phyloP scores from a whole-genome alignment of 1,140 invertebrate species.

The Theocolax elegans region DNA sequence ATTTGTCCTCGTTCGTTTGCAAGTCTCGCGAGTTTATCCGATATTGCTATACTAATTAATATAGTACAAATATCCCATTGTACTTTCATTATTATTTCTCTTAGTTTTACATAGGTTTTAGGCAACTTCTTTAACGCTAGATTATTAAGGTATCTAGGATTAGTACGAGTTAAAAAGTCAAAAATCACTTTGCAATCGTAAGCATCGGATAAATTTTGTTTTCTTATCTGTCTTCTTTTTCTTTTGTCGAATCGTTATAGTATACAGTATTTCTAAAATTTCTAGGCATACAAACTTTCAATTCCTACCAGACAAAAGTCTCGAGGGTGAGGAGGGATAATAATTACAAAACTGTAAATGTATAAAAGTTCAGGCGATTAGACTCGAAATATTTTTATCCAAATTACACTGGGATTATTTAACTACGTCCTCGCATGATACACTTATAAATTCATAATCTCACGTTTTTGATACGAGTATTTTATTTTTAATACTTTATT shows the following conservation, averaged over 20 bases:
- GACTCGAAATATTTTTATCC: slow-evolving; percentile 26
- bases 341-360: slow-evolving; percentile 38
- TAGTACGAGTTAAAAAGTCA: slow-evolving; percentile 16
- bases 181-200: slow-evolving; percentile 26
- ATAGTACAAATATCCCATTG: slow-evolving; percentile 14
- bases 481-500: slow-evolving; percentile 4
- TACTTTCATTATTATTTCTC: slow-evolving; percentile 23
- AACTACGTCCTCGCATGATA: not conserved
- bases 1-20: not conserved
- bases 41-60: slow-evolving; percentile 31
- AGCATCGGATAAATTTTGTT: slow-evolving; percentile 18
- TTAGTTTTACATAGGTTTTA: slow-evolving; percentile 22
- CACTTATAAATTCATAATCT: slow-evolving; percentile 28
- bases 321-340: too few species aligned
- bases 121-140: slow-evolving; percentile 25
- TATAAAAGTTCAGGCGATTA: slow-evolving; percentile 34
- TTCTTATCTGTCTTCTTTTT: slow-evolving; percentile 13
- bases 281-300: slow-evolving; percentile 34
- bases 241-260: slow-evolving; percentile 16
- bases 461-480: slow-evolving; percentile 18
- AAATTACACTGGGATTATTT: slow-evolving; percentile 18
- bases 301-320: slow-evolving; percentile 27
- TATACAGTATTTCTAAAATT: slow-evolving; percentile 21
- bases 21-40: slow-evolving; percentile 9
- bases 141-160: slow-evolving; percentile 29